Evolutionary conservation across 1,140 invertebrate species (phyloP), one percentile per base, ranked within the genome.

Genomic region (Hylyphantes graminicola): DNA sequence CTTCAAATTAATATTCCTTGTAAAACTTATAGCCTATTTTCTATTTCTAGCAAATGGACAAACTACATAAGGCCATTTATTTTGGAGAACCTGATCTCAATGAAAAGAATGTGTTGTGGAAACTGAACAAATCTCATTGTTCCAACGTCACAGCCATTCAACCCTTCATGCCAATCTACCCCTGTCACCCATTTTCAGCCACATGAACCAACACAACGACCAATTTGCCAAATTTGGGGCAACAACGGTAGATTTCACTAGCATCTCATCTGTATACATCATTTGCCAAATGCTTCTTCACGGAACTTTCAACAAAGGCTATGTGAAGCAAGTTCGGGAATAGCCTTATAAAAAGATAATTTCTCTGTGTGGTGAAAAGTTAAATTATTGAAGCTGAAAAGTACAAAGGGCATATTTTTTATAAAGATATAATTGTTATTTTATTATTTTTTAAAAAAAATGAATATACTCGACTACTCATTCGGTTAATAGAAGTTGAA

Each of bases 81-180:
- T 70, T 12, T 65, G 35, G 35, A 10, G 48, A 78, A 78, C 55
- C 13, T 78, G 76, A 78, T 78, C 76, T 78, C 76, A 78, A 78
- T 67, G 50, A 67, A 65, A 17, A 63, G 51, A 54, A 67, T 35
- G 11, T 21, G 12, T 50, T 19, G 19, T 19, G 55, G 72, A 74
- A 59, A 57, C 72, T 65, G 76, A 17, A 35, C 35, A 35, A 35
- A 35, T 35, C 1, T 35, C 35, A 5, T 35, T 35, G 63, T 17
- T 67, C 67, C 76, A 78, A 64, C 7, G 4, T 0, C 19, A 35
- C 50, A 78, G 76, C 76, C 76, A 78, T 78, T 78, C 76, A 78
- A 65, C 76, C 13, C 61, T 78, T 64, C 76, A 63, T 78, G 35
- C 35, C 35, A 35, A 65, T 67, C 61, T 78, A 50, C 50, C 59